phyloP scores from a whole-genome alignment of 1,140 invertebrate genomes.

The Danaus plexippus region DNA sequence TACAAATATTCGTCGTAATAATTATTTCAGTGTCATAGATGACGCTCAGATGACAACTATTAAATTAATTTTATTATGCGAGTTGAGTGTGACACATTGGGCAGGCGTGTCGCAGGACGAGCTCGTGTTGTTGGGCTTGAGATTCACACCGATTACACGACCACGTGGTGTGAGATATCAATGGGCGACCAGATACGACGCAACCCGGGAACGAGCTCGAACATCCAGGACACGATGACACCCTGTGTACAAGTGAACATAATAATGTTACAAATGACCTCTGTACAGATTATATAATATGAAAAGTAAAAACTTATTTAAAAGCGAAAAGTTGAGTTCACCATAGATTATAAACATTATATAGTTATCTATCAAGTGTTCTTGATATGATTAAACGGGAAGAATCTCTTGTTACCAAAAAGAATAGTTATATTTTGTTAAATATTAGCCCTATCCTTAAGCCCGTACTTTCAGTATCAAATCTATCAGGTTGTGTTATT shows the following conservation, averaged over 20 bases:
- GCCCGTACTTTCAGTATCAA: no score
- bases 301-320: not conserved
- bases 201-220: constrained; percentile 87
- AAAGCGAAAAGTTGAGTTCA: no score
- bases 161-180: constrained; percentile 43
- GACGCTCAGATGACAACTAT: no score
- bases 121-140: constrained; percentile 53
- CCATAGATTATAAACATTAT: no score
- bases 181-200: constrained; percentile 44
- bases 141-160: constrained; percentile 46
- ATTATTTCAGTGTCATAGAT: no score
- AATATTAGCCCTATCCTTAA: no score
- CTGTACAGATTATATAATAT: not conserved
- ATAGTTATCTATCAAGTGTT: no score
- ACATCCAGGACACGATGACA: constrained; percentile 85
- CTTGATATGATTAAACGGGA: no score
- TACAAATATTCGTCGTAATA: no score
- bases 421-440: no score
- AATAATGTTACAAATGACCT: not conserved
- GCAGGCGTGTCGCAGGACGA: constrained; percentile 65
- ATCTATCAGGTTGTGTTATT: no score
- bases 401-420: no score
- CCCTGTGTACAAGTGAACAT: constrained; percentile 67
- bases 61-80: constrained; percentile 12
- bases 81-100: constrained; percentile 58